A percentile compares a stretch with the other conserved stretches of the same genome.
Evolutionary conservation across 2,113 vertebrate genomes (phyloP).

Genomic region (Toxotes jaculatrix): DNA sequence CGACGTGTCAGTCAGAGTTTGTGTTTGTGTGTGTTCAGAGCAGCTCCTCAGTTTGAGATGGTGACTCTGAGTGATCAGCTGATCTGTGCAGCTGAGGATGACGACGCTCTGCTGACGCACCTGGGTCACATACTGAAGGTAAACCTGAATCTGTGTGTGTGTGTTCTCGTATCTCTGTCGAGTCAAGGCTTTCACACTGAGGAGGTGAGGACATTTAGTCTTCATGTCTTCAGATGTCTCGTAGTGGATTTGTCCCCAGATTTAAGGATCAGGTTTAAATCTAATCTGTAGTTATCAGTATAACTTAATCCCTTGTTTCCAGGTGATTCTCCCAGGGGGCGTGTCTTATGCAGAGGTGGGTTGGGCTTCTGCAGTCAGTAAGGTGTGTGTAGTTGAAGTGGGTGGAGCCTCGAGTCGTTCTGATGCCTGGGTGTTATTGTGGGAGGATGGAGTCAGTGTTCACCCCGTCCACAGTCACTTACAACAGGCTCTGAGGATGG

Average conservation of each 20-base stretch:
- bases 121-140: constrained; percentile 84
- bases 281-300: neutral
- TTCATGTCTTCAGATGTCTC: no score
- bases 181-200: no score
- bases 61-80: constrained; percentile 75
- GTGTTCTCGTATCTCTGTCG: no score
- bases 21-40: constrained; percentile 45
- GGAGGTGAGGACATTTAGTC: no score
- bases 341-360: constrained; percentile 73
- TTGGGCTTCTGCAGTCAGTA: constrained; percentile 72
- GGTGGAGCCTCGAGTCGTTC: constrained; percentile 32
- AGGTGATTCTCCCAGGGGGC: constrained; percentile 80
- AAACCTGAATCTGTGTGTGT: neutral
- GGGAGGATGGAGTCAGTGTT: constrained; percentile 72
- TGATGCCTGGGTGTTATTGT: constrained; percentile 78
- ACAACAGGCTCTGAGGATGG: constrained; percentile 42
- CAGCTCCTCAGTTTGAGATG: constrained; percentile 75
- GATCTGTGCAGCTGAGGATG: constrained; percentile 69
- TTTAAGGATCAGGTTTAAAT: neutral
- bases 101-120: constrained; percentile 66
- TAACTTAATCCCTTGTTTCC: neutral
- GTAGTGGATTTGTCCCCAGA: no score
- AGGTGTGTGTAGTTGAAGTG: constrained; percentile 67
- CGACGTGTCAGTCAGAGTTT: neutral
- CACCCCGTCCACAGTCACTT: constrained; percentile 52